These are phyloP conservation scores for Holotrichia oblita DNA, from an alignment of 1,140 invertebrate species.

Conservation along the genomic window DNA sequence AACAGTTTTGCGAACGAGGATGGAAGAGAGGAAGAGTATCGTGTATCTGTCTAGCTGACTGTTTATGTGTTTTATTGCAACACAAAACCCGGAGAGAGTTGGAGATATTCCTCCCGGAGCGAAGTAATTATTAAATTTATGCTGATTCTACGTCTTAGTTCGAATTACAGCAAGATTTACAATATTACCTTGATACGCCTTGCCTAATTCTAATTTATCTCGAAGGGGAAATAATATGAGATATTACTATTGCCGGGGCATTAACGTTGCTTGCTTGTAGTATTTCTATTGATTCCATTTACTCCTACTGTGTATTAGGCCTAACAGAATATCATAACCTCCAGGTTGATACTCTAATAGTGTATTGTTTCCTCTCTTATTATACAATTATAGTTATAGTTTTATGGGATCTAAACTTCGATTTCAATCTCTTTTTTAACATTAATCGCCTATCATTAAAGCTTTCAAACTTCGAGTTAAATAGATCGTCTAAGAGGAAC, in stretches of 20 bases:
- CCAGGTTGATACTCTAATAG: too few relatives aligned
- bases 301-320: neutral
- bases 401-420: too few relatives aligned
- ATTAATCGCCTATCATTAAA: too few relatives aligned
- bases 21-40: constrained; percentile 5
- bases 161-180: constrained; percentile 63
- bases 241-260: constrained; percentile 54
- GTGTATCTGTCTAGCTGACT: constrained; percentile 18
- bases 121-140: constrained; percentile 64
- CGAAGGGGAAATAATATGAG: constrained; percentile 53
- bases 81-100: constrained; percentile 24
- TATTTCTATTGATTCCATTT: constrained; percentile 34
- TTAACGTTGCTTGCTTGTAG: neutral
- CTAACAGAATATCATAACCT: neutral
- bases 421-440: too few relatives aligned
- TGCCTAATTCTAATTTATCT: constrained; percentile 63
- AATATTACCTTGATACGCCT: constrained; percentile 63
- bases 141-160: constrained; percentile 64
- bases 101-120: constrained; percentile 49
- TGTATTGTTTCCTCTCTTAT: too few relatives aligned
- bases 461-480: too few relatives aligned
- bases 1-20: neutral
- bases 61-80: constrained; percentile 36
- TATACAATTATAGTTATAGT: too few relatives aligned
- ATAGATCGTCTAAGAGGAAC: too few relatives aligned